These are phyloP conservation scores for Plusia festucae DNA, from an alignment of 2,888 invertebrate species.

Conservation along the genomic window DNA sequence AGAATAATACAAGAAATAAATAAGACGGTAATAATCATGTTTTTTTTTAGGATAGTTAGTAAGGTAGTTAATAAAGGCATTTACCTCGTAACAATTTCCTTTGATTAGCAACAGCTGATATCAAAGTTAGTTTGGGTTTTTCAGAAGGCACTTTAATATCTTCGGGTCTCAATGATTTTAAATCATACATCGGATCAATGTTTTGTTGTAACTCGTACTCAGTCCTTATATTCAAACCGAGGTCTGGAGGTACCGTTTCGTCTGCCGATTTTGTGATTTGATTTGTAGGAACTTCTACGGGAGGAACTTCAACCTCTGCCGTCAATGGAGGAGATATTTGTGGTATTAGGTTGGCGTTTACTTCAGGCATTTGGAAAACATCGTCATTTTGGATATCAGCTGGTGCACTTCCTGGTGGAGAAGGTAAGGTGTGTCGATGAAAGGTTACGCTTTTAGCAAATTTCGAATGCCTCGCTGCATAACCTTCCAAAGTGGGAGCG, in stretches of 20 bases:
- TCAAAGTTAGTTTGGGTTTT: constrained; percentile 88
- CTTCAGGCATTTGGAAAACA: constrained; percentile 80
- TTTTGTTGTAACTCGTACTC: constrained; percentile 75
- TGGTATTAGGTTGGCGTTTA: constrained; percentile 54
- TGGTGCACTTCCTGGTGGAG: constrained; percentile 91
- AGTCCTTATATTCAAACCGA: constrained; percentile 70
- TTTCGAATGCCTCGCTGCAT: constrained; percentile 96
- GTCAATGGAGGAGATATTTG: constrained; percentile 61
- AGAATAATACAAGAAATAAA: constrained; percentile 57
- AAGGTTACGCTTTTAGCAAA: constrained; percentile 97
- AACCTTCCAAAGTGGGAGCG: constrained; percentile 96
- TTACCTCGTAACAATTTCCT: constrained; percentile 89
- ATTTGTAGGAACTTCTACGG: constrained; percentile 60
- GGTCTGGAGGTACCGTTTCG: constrained; percentile 62
- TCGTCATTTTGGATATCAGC: constrained; percentile 74
- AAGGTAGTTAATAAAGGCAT: constrained; percentile 40
- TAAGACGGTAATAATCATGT: constrained; percentile 42
- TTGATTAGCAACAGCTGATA: constrained; percentile 90
- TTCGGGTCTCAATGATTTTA: constrained; percentile 84
- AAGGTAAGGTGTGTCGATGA: constrained; percentile 95
- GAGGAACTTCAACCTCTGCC: constrained; percentile 57
- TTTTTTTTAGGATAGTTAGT: not conserved
- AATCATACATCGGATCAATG: constrained; percentile 76
- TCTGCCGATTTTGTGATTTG: constrained; percentile 63
- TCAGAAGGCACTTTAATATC: constrained; percentile 88